A percentile compares a stretch with the other conserved stretches of the same genome.
phyloP scores from a whole-genome alignment of 2,888 invertebrate genomes.

The Apoderus coryli region DNA sequence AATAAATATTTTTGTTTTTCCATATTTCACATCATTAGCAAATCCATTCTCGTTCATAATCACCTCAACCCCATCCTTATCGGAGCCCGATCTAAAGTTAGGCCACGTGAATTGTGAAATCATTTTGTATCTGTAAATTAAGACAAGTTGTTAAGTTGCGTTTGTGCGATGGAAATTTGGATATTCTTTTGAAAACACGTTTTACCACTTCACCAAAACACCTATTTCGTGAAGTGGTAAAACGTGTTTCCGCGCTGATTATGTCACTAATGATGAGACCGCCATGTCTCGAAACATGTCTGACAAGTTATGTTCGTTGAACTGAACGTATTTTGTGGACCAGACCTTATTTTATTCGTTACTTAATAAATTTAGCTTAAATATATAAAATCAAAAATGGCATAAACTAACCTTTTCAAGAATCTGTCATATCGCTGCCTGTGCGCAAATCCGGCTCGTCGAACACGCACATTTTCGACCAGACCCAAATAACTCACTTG shows the following conservation, averaged over 20 bases:
- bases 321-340: too few relatives aligned
- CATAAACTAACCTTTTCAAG: conserved; percentile 65
- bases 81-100: conserved; percentile 66
- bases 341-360: too few relatives aligned
- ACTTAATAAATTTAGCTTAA: too few relatives aligned
- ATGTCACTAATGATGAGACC: too few relatives aligned
- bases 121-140: conserved; percentile 75
- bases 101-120: conserved; percentile 94
- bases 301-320: too few relatives aligned
- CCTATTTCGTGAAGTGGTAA: too few relatives aligned
- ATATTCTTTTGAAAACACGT: too few relatives aligned
- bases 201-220: too few relatives aligned
- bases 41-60: conserved; percentile 70
- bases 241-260: too few relatives aligned
- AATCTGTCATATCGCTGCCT: conserved; percentile 88
- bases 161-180: too few relatives aligned
- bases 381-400: not conserved
- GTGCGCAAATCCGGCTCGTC: conserved; percentile 95
- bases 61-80: conserved; percentile 71
- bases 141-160: too few relatives aligned
- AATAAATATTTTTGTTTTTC: conserved; percentile 92
- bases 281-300: too few relatives aligned
- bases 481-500: conserved; percentile 80
- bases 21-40: conserved; percentile 77
- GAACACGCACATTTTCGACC: conserved; percentile 88